Percentiles rank a stretch among this genome's conserved stretches.
Conservation (phyloP, 2,888 invertebrate genomes). For the Mayetiola destructor region DNA sequence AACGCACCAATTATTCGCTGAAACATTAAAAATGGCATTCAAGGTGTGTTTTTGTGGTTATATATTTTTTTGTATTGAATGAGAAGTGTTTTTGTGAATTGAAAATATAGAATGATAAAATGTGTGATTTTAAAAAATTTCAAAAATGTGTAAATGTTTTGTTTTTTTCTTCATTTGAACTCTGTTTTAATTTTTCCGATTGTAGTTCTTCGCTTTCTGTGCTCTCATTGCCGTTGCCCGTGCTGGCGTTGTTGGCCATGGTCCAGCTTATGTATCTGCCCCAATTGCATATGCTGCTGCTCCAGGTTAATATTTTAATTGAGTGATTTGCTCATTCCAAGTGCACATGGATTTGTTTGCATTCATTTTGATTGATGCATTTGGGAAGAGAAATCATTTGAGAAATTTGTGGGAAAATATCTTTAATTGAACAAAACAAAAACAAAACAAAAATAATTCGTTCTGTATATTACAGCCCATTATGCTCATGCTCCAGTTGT, state of each 20-base stretch:
- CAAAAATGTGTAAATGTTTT: too few species aligned
- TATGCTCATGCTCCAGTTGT: not conserved
- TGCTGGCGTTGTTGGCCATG: conserved; percentile 21
- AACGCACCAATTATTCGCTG: not conserved
- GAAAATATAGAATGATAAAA: too few species aligned
- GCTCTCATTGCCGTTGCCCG: conserved; percentile 23
- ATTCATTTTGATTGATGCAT: not conserved
- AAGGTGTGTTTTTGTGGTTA: conserved; percentile 19
- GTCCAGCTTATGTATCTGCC: conserved; percentile 18
- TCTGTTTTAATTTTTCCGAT: not conserved
- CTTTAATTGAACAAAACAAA: not conserved
- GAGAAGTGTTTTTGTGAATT: not conserved
- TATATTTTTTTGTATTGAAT: not conserved
- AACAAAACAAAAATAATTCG: not conserved
- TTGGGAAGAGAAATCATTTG: not conserved
- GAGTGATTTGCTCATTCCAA: conserved; percentile 4
- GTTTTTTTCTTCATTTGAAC: too few species aligned
- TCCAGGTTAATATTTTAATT: not conserved
- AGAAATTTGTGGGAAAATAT: not conserved
- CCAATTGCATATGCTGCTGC: conserved; percentile 19
- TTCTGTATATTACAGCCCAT: not conserved
- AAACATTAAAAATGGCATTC: conserved; percentile 20
- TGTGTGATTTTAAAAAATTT: too few species aligned
- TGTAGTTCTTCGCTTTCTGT: conserved; percentile 23
- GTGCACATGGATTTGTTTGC: too few species aligned